Evolutionary conservation across 30 jellyfish, hydroid and myxozoan species (phyloP).

Genomic region (Pseudorhiza aurosa): DNA sequence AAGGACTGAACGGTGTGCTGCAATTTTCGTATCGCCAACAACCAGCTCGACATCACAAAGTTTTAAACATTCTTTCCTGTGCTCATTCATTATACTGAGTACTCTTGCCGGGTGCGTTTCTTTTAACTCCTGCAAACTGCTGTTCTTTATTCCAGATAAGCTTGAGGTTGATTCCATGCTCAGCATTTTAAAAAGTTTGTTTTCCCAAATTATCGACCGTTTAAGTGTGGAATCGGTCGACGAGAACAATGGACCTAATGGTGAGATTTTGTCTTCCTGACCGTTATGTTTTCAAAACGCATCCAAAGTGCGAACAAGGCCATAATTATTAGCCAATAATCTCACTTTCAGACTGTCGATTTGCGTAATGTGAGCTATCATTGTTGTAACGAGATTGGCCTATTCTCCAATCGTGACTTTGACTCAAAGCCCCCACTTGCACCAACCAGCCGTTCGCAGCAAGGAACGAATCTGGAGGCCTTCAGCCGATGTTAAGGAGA

Average conservation of each 20-base stretch:
- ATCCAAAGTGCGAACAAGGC: not conserved
- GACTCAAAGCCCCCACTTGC: too few relatives aligned
- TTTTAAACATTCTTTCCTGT: constrained; percentile 78
- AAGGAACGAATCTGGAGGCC: not conserved
- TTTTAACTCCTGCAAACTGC: constrained; percentile 31
- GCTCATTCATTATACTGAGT: constrained; percentile 71
- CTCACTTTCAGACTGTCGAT: too few relatives aligned
- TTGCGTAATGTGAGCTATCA: too few relatives aligned
- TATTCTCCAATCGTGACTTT: too few relatives aligned
- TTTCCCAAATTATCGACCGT: not conserved
- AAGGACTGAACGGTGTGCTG: constrained; percentile 96
- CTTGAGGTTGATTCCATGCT: constrained; percentile 81
- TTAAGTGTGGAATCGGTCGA: not conserved
- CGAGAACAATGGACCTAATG: too few relatives aligned
- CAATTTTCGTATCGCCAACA: constrained; percentile 59
- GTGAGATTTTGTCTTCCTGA: not conserved
- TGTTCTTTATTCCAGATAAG: constrained; percentile 43
- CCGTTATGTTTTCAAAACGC: not conserved
- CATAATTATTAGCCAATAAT: too few relatives aligned
- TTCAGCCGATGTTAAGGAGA: not conserved
- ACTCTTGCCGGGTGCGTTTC: constrained; percentile 75
- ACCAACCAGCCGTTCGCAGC: not conserved
- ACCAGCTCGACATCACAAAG: constrained; percentile 91
- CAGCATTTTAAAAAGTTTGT: constrained; percentile 42
- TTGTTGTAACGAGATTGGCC: too few relatives aligned